A percentile compares a stretch with the other conserved stretches of the same genome.
These are phyloP conservation scores for Hafferia zeledoni DNA, from an alignment of 2,797 vertebrate genomes.

Conservation along the genomic window DNA sequence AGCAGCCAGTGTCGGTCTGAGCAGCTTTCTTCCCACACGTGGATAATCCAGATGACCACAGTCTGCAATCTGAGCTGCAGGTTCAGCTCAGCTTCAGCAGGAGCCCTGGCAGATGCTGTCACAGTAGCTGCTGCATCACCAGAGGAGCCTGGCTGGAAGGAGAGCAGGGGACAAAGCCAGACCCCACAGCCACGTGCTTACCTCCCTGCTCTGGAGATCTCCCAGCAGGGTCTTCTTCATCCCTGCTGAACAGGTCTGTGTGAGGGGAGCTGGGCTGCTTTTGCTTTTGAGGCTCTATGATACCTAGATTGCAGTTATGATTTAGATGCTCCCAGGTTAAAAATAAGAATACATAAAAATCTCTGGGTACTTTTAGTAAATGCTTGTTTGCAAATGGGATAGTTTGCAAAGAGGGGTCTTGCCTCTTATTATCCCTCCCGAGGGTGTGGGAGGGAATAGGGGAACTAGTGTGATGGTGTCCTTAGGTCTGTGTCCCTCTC, in stretches of 20 bases:
- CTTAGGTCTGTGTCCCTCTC: background rate
- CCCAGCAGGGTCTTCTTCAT: background rate
- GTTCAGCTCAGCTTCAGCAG: background rate
- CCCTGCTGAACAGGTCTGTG: conserved; percentile 10
- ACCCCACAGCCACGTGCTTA: background rate
- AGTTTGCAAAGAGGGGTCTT: background rate
- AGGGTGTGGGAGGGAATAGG: background rate
- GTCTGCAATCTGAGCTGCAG: background rate
- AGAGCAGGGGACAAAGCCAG: background rate
- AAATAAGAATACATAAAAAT: background rate
- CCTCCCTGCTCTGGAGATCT: background rate
- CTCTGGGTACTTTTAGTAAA: background rate
- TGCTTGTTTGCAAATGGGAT: background rate
- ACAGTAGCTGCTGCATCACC: background rate
- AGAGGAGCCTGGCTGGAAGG: background rate
- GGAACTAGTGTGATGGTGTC: rapidly evolving
- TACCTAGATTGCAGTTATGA: rapidly evolving
- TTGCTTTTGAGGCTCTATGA: rapidly evolving
- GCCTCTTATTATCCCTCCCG: background rate
- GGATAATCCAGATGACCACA: conserved; percentile 27
- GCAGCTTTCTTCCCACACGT: conserved; percentile 10
- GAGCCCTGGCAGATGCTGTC: background rate
- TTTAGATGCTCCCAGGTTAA: background rate
- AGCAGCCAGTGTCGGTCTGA: background rate
- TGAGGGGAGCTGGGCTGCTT: background rate